Base-by-base conservation (phyloP, 2,888 invertebrate species). In the Leucophora obtusa region DNA sequence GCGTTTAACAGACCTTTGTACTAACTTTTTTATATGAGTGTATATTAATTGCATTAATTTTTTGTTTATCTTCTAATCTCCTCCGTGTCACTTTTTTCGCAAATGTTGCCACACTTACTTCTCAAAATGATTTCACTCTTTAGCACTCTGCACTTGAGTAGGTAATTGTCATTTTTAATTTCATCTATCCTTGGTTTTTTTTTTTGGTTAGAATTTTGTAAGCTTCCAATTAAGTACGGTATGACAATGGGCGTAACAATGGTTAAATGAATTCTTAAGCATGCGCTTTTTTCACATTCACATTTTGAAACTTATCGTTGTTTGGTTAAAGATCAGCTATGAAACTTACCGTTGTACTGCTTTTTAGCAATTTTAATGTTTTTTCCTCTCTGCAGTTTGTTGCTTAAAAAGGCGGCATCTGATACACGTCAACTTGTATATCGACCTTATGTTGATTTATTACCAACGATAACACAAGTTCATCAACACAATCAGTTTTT, bases 391-490 rank as follows among this genome's bases (percentile, higher is more conserved):
- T 17, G 5, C n/a, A 21, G 28, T 63, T 70, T 17, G n/a, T 60
- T 66, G 65, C 35, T 75, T 53, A 69, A 65, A 65, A 21, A 65
- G 63, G 58, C 70, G 70, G 68, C 53, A 59, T 63, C 62, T 63
- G 28, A 47, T 53, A 63, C 69, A 63, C 62, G 63, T 73, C 53
- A 79, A 47, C 71, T 65, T 69, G 18, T 56, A 54, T 62, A 82
- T 69, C 63, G 76, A 74, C 76, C 72, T 79, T 28, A 53, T 72
- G 68, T 71, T 78, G 82, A 82, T 83, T 83, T 83, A 82, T 82
- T 73, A 75, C 66, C 65, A 73, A 58, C 71, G 80, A 82, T 80
- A 82, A 68, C 73, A 66, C 74, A 79, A 73, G 73, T 72, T 79
- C 72, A 83, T 82, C 78, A 78, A 62, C 77, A 53, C 54, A 76